Evolutionary conservation across 1,140 invertebrate genomes (phyloP).

Genomic region (Zaprionus camerounensis): DNA sequence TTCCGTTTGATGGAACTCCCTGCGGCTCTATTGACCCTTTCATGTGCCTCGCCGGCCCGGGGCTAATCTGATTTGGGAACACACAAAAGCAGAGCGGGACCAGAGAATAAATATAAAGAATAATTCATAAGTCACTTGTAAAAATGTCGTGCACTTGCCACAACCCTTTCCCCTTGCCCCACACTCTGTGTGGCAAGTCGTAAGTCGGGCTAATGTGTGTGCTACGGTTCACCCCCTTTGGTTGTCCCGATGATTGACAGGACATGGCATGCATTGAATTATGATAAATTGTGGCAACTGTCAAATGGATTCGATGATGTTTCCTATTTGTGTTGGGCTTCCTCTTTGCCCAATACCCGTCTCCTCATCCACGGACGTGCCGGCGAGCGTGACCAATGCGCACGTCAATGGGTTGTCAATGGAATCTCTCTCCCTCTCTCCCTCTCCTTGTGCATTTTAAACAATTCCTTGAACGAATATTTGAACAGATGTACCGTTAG

Average conservation of each 20-base stretch:
- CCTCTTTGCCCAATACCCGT: background rate
- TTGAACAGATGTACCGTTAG: slow-evolving; percentile 69
- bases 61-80: slow-evolving; percentile 69
- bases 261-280: slow-evolving; percentile 81
- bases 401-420: slow-evolving; percentile 56
- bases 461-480: slow-evolving; percentile 79
- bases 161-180: background rate
- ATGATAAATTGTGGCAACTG: slow-evolving; percentile 83
- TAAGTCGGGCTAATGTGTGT: slow-evolving; percentile 58
- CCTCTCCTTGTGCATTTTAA: slow-evolving; percentile 59
- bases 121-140: slow-evolving; percentile 82
- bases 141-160: slow-evolving; percentile 55
- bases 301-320: slow-evolving; percentile 65
- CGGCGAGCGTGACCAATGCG: slow-evolving; percentile 64
- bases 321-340: slow-evolving; percentile 31
- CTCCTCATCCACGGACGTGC: background rate
- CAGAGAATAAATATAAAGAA: slow-evolving; percentile 51
- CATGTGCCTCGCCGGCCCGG: slow-evolving; percentile 25
- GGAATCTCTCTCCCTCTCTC: slow-evolving; percentile 21
- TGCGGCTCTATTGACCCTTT: slow-evolving; percentile 68
- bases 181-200: background rate
- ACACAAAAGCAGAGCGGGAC: slow-evolving; percentile 57
- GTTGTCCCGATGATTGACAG: slow-evolving; percentile 68
- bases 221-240: slow-evolving; percentile 54
- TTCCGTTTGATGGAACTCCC: slow-evolving; percentile 66